Conservation (phyloP, 2,797 vertebrate genomes). For the Heterohyrax brucei region DNA sequence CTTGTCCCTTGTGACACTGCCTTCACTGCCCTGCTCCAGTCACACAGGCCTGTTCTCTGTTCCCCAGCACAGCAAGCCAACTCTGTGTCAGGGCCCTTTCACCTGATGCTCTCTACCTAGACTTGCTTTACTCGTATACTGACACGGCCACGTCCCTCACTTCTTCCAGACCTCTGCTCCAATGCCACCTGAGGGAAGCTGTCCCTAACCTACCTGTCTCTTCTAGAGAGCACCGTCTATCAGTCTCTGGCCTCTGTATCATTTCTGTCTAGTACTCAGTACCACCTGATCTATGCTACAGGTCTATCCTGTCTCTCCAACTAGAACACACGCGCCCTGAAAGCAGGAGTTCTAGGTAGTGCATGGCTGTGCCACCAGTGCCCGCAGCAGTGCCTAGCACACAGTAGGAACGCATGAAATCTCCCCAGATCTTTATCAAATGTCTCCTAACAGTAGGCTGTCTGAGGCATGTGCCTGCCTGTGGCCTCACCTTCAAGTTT, state of each 20-base stretch:
- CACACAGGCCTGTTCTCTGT: not conserved
- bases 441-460: not conserved
- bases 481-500: not conserved
- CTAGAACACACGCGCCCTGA: not conserved
- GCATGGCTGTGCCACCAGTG: too few relatives aligned
- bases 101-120: too few relatives aligned
- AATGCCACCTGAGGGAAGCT: not conserved
- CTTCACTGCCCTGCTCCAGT: not conserved
- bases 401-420: not conserved
- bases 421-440: not conserved
- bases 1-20: not conserved
- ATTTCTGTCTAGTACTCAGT: not conserved
- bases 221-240: not conserved
- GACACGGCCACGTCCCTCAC: not conserved
- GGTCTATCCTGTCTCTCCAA: not conserved
- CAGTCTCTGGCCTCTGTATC: not conserved
- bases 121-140: not conserved
- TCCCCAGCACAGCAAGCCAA: not conserved
- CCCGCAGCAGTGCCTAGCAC: not conserved
- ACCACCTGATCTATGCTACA: not conserved
- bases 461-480: not conserved
- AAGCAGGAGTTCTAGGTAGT: not conserved
- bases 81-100: too few relatives aligned
- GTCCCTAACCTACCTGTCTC: not conserved
- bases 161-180: not conserved